Base-by-base conservation (phyloP, 2,888 invertebrate genomes). In the Trichogramma evanescens region DNA sequence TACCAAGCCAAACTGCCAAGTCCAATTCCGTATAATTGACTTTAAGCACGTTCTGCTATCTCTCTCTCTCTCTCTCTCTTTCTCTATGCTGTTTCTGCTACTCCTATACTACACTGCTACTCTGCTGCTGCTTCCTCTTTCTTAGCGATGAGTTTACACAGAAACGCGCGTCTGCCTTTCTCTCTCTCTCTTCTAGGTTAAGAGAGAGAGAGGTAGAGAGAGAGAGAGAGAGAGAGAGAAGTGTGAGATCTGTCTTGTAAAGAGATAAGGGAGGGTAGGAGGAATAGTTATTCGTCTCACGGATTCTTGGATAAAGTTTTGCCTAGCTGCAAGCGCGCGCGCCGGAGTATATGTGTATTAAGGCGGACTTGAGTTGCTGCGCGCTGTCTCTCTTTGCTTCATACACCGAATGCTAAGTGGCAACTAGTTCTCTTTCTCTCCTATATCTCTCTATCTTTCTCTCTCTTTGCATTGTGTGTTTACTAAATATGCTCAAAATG, bases 21-120 rank as follows among this genome's bases (percentile, higher is more conserved):
- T 68, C 66, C 69, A 64, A 69, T 67, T 67, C 64, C 62, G 58
- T 62, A 63, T 68, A 69, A 69, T 69, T 69, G 68, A 68, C 69
- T 69, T 68, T 65, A 55, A 59, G 62, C 40, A 48, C 43, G 48
- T 39, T 45, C 26, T 26, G 26, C 26, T 26, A 26, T 45, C 42
- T 42, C 26, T 13, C 49, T 52, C 8, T 38, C 26, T 9, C 13
- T n/a, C 39, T 52, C 40, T 26, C 49, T 52, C 8, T 38, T 41
- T 9, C 13, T 26, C 26, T 26, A 26, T 26, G 26, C 26, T 3
- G 26, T 26, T 26, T 26, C 26, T 26, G 26, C 26, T 26, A 26
- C 26, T 26, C 26, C 26, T 26, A 13, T 13, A 13, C 13, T 13
- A 26, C 26, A 26, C 26, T 26, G 26, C 26, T 26, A 26, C 50